Base-by-base conservation (phyloP, 64 coral and sea anemone species). In the Porites lutea region DNA sequence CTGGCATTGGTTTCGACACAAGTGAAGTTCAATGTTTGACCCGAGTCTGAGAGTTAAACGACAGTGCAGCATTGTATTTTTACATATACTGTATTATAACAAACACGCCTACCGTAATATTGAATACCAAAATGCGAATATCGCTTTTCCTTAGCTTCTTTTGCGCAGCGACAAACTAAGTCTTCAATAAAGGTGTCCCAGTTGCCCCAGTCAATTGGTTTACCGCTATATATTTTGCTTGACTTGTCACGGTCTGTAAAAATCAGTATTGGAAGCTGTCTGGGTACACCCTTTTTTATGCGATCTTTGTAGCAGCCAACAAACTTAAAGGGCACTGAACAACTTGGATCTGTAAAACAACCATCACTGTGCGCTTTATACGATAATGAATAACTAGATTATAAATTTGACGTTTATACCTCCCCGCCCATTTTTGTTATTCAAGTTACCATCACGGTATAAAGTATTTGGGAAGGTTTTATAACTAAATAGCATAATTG, bases 231-330 rank as follows among this genome's bases (percentile, higher is more conserved):
- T 13, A 79, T 72, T 21, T 61, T 20, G 6, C 90, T 89, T 14
- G 20, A 48, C 11, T 18, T n/a, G 43, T 97, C 83, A 6, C 95
- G 82, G 62, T 94, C 88, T 4, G 87, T 94, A 3, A 94, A 59
- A 0, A 97, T 63, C 0, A 97, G 88, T 2, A 78, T 37, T 55
- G 88, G 84, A 13, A 97, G 68, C 10, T 87, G 72, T 13, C 79
- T 69, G n/a, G 59, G 48, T 15, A 14, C 69, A 21, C 52, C 59
- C 46, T 75, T 21, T 13, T 90, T 46, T 52, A 58, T 47, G 5
- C 21, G 52, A 62, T 94, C 93, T 16, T 89, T 94, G 46, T 53
- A 94, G 50, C 93, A 94, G 21, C 93, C 93, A 83, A 75, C 58
- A 64, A 22, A 71, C 67, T 83, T 60, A 63, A 83, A 94, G 13